Evolutionary conservation across 1,140 invertebrate genomes (phyloP).

Genomic region (Saxidomus purpurata): DNA sequence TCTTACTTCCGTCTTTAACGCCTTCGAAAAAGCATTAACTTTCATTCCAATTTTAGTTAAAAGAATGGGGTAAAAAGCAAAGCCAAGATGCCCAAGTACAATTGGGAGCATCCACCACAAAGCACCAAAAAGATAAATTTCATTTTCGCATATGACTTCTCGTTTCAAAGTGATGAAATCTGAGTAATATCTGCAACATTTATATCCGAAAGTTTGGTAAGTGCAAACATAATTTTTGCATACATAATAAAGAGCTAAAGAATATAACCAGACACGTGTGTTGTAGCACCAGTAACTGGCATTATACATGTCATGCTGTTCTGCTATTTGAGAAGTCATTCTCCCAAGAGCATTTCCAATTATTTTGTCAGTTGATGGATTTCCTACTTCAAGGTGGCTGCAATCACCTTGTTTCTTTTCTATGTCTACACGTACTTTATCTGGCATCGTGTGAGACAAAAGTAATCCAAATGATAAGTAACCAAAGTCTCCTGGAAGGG

Average conservation of each 20-base stretch:
- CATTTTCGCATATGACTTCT: neutral
- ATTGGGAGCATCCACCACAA: conserved; percentile 30
- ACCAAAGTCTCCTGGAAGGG: conserved; percentile 9
- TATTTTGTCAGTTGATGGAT: neutral
- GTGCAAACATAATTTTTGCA: neutral
- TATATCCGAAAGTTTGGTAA: conserved; percentile 20
- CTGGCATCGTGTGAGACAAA: neutral
- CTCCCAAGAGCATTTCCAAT: neutral
- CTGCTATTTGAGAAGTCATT: conserved; percentile 11
- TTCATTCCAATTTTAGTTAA: conserved; percentile 14
- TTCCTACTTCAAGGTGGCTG: neutral
- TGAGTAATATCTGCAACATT: neutral
- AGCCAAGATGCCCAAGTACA: neutral
- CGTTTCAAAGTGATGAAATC: neutral
- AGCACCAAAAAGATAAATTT: conserved; percentile 6
- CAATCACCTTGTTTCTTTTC: neutral
- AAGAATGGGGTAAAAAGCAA: conserved; percentile 9
- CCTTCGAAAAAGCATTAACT: too few relatives aligned
- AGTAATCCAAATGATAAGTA: conserved; percentile 18
- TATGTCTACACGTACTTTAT: neutral
- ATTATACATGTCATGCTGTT: neutral
- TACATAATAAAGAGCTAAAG: neutral
- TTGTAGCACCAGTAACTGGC: conserved; percentile 25
- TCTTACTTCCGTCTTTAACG: neutral
- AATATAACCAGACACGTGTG: neutral